Conservation (phyloP, 2,888 invertebrate species). For the Emmelina monodactyla region DNA sequence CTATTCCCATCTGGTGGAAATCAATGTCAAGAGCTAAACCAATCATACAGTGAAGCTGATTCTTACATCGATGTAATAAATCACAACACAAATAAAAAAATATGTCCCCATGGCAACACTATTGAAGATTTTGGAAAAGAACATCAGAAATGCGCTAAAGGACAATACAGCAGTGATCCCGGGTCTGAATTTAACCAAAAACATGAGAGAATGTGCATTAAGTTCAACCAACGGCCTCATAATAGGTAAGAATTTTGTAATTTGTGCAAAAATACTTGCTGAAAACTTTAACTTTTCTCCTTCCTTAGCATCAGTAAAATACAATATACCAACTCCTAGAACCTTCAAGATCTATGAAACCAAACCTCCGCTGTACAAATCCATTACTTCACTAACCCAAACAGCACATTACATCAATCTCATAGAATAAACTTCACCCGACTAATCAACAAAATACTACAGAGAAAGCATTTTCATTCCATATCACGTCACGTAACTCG, state of each 20-base stretch:
- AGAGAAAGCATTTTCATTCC: no score
- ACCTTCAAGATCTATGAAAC: no score
- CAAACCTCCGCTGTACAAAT: no score
- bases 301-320: no score
- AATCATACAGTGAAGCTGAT: conserved; percentile 56
- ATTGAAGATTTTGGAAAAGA: conserved; percentile 60
- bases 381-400: no score
- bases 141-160: conserved; percentile 57
- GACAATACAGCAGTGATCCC: conserved; percentile 30
- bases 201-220: conserved; percentile 59
- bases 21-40: conserved; percentile 56
- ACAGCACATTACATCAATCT: no score
- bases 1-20: conserved; percentile 57
- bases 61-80: conserved; percentile 56
- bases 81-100: conserved; percentile 40
- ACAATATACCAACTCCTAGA: no score
- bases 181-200: conserved; percentile 41
- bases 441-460: no score
- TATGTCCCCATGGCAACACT: conserved; percentile 53
- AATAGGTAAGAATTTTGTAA: conserved; percentile 36
- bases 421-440: no score
- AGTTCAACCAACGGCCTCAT: conserved; percentile 58
- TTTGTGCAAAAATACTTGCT: no score
- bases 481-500: conserved; percentile 4
- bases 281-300: no score